These are phyloP conservation scores for Labrus mixtus DNA, from an alignment of 2,113 vertebrate genomes.

Conservation along the genomic window DNA sequence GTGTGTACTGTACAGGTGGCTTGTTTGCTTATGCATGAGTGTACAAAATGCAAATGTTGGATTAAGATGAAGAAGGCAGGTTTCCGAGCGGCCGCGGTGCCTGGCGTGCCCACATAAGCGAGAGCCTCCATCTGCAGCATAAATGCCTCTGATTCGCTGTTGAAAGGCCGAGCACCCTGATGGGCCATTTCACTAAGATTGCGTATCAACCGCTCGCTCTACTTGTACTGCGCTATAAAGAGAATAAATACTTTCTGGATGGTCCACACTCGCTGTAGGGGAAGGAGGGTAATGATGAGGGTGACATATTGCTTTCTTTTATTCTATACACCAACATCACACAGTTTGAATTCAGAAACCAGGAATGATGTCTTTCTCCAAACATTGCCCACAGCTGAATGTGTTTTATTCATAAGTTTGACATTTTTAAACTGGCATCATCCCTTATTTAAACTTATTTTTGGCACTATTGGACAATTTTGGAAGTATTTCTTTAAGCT, in stretches of 20 bases:
- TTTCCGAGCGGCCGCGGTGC: constrained; percentile 17
- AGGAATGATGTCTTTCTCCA: neutral
- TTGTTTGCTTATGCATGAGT: constrained; percentile 57
- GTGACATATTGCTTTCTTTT: constrained; percentile 25
- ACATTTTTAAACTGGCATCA: neutral
- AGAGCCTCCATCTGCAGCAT: constrained; percentile 36
- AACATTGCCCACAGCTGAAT: neutral
- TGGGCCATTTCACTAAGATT: constrained; percentile 43
- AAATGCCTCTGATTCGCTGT: constrained; percentile 34
- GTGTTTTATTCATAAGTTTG: neutral
- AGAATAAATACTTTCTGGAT: constrained; percentile 38
- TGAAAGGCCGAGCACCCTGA: constrained; percentile 33
- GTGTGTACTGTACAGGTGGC: constrained; percentile 47
- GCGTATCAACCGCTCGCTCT: constrained; percentile 39
- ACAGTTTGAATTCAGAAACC: neutral
- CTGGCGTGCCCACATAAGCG: constrained; percentile 12
- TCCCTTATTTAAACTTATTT: neutral
- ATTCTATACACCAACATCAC: neutral
- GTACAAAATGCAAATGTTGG: constrained; percentile 49
- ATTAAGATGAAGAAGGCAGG: constrained; percentile 13
- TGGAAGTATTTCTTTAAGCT: neutral
- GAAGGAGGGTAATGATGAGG: constrained; percentile 4
- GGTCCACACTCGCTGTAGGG: constrained; percentile 6
- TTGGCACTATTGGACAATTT: neutral
- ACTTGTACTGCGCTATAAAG: constrained; percentile 15